Evolutionary conservation across 2,888 invertebrate genomes (phyloP), one percentile per base, ranked within the genome.

Genomic region (Dendrolimus houi): DNA sequence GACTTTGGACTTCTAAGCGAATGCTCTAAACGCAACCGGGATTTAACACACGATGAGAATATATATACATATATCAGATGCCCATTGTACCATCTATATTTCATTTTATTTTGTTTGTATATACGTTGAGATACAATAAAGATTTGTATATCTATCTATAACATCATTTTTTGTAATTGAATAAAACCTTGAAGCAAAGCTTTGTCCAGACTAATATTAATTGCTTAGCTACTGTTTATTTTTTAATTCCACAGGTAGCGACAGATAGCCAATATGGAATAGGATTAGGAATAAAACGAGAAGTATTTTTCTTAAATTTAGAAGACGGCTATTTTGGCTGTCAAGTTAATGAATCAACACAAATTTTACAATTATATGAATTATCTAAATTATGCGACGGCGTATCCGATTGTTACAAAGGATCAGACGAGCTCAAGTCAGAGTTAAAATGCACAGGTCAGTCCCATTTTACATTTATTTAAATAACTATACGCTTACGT

Each of bases 301-400:
- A 98, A 93, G 95, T 97, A 87, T 98, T 98, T 93, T 97, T 98
- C 93, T 94, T 98, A 87, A 98, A 98, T 92, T 93, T 98, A 91
- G 98, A 98, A 93, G 97, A 98, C 93, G 98, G 98, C 83, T 98
- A 97, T 91, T 98, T 98, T 92, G 98, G 97, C 80, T 98, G 98
- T 92, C 98, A 98, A 93, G 97, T 98, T 77, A 98, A 98, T 93
- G 97, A 96, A 92, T 97, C 97, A 76, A 96, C 96, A 81, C 97
- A 97, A 91, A 95, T 98, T 84, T 93, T 98, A 86, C 98, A 98
- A 93, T 92, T 98, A 84, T 96, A 97, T 92, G 97, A 98, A 93
- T 92, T 98, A 85, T 97, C 97, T 71, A 97, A 96, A 93, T 93
- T 98, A 80, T 98, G 98, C 92, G 97, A 98, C 92, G 96, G 96